Base-by-base conservation (phyloP, 1,140 invertebrate species). In the Frieseomelitta varia region DNA sequence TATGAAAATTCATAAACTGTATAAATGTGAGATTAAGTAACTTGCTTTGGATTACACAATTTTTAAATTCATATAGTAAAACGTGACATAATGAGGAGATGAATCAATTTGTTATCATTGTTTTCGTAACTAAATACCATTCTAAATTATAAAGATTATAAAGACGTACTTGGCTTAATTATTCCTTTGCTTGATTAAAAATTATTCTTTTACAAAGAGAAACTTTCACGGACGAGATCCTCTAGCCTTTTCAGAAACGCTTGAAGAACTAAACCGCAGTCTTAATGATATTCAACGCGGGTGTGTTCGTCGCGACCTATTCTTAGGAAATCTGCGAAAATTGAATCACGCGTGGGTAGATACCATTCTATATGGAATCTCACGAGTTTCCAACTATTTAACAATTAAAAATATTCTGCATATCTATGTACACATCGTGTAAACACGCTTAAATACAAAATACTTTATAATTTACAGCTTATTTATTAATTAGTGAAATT, bases 291-390 rank as follows among this genome's bases (percentile, higher is more conserved):
- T 85, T 80, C 77, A 71, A 90, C 56, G 81, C 84, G 75, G 78
- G 86, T 90, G 88, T 85, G 82, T 68, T 47, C 39, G 84, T 68
- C 71, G 74, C 58, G 68, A n/a, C 78, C 86, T 92, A 92, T 92
- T 90, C 86, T 92, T 92, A 91, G 91, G 86, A 67, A 86, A 91
- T 68, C 85, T 79, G 67, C 83, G 78, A 89, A 91, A 89, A 91
- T 79, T 84, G 84, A 81, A 74, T 55, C 51, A 53, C 55, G 83
- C 69, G 83, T 84, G 61, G 78, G 78, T 65, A 84, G 77, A 58
- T 39, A 71, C 21, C 56, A 79, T 56, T 79, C 77, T 27, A 24
- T 79, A 61, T 68, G 19, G 47, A 30, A 84, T 71, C 21, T 71
- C 27, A 30, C 55, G 24, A 19, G 3, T 56, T 67, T 2, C 71